These are phyloP conservation scores for Zalophus californianus DNA, from an alignment of 2,797 vertebrate genomes.

Conservation along the genomic window DNA sequence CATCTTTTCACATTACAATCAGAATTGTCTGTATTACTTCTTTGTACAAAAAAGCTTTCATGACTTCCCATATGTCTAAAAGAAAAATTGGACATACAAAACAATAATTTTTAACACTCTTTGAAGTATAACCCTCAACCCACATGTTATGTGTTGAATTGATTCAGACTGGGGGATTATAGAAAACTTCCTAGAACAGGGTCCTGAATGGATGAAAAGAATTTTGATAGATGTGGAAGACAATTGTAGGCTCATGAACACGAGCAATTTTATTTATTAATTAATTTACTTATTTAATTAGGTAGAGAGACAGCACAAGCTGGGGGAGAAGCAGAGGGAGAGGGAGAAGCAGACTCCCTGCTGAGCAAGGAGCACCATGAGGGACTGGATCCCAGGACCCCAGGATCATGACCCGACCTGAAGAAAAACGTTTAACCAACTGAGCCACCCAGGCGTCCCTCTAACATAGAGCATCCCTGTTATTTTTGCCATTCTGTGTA, in stretches of 20 bases:
- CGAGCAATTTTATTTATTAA: background rate
- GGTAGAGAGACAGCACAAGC: background rate
- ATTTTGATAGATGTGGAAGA: background rate
- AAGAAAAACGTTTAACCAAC: too few species aligned
- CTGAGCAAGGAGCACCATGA: too few species aligned
- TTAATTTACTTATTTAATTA: background rate
- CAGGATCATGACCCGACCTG: too few species aligned
- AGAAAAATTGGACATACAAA: background rate
- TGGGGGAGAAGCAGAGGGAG: background rate
- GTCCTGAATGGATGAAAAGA: background rate
- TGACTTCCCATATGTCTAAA: background rate
- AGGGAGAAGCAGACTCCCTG: background rate
- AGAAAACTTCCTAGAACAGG: background rate
- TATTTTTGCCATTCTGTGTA: background rate
- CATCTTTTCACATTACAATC: background rate
- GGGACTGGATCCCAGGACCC: too few species aligned
- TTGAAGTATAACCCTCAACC: background rate
- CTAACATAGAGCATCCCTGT: background rate
- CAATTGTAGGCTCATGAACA: background rate
- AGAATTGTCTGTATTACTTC: background rate
- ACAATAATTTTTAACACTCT: background rate
- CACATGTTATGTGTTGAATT: background rate
- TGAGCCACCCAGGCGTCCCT: too few species aligned
- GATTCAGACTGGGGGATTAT: background rate
- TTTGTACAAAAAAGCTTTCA: slow-evolving; percentile 53